Percentiles rank a stretch among this genome's conserved stretches.
These are phyloP conservation scores for Pelodiscus sinensis DNA, from an alignment of 2,113 vertebrate genomes.

Conservation along the genomic window DNA sequence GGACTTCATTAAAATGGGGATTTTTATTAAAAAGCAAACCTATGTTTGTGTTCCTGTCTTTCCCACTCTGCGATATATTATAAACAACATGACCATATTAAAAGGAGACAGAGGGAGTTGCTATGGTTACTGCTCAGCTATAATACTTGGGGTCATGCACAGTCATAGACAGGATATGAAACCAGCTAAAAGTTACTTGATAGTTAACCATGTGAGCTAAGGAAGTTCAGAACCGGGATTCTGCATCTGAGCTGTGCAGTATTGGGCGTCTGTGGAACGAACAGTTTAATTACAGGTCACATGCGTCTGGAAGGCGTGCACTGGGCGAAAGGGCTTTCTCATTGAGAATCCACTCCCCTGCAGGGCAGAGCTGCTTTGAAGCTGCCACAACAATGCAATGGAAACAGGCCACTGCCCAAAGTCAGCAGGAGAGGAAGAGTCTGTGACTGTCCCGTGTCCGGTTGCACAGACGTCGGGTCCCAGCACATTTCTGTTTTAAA, in stretches of 20 bases:
- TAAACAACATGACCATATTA: background rate
- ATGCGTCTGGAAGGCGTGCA: background rate
- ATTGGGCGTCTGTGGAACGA: background rate
- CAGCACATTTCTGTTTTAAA: background rate
- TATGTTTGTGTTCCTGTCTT: background rate
- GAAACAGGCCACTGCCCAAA: background rate
- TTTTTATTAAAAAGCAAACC: background rate
- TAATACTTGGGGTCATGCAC: background rate
- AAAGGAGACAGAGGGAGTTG: background rate
- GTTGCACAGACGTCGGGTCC: background rate
- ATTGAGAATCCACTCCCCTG: background rate
- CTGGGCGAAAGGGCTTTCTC: background rate
- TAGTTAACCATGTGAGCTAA: background rate
- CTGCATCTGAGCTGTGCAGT: background rate
- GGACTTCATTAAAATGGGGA: background rate
- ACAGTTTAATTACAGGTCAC: background rate
- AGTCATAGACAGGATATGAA: background rate
- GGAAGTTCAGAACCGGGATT: background rate
- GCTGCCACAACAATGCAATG: background rate
- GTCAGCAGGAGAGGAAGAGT: background rate
- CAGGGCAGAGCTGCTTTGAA: background rate
- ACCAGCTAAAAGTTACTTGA: background rate
- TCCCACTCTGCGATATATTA: background rate
- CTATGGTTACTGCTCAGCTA: background rate
- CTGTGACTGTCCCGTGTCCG: background rate